Conservation (phyloP, 2,888 invertebrate species). For the Phortica okadai region DNA sequence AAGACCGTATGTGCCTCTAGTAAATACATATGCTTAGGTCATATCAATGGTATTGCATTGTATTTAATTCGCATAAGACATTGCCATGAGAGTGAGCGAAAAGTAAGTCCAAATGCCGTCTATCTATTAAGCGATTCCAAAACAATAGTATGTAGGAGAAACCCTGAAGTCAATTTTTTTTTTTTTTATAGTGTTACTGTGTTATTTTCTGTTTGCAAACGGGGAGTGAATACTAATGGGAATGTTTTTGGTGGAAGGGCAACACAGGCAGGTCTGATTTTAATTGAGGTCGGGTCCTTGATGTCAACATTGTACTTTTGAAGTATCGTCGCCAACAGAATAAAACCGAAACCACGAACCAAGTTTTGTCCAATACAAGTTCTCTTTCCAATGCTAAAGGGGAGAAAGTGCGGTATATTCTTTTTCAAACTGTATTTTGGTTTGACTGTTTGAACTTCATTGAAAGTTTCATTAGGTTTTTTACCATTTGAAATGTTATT, state of each 20-base stretch:
- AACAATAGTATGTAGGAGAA: no score
- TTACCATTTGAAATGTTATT: slow-evolving; percentile 5
- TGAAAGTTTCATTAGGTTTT: slow-evolving; percentile 5
- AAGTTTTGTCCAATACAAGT: slow-evolving; percentile 90
- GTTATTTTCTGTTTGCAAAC: neutral
- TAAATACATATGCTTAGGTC: no score
- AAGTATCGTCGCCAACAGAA: slow-evolving; percentile 84
- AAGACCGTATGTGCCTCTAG: no score
- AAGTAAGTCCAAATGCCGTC: no score
- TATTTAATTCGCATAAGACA: no score
- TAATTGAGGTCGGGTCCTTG: slow-evolving; percentile 78
- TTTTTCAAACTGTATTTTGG: slow-evolving; percentile 73
- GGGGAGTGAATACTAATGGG: slow-evolving; percentile 79
- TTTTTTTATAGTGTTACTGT: no score
- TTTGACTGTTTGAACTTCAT: neutral
- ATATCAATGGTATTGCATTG: no score
- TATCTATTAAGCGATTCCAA: no score
- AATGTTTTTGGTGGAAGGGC: slow-evolving; percentile 86
- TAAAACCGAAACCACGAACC: slow-evolving; percentile 86
- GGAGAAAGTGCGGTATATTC: slow-evolving; percentile 85
- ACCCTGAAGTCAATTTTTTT: no score
- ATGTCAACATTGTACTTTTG: slow-evolving; percentile 83
- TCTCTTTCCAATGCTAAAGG: slow-evolving; percentile 91
- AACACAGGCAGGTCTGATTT: slow-evolving; percentile 83
- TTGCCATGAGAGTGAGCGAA: no score